Conservation (phyloP, 2,797 vertebrate species). For the Simalia tracyae region DNA sequence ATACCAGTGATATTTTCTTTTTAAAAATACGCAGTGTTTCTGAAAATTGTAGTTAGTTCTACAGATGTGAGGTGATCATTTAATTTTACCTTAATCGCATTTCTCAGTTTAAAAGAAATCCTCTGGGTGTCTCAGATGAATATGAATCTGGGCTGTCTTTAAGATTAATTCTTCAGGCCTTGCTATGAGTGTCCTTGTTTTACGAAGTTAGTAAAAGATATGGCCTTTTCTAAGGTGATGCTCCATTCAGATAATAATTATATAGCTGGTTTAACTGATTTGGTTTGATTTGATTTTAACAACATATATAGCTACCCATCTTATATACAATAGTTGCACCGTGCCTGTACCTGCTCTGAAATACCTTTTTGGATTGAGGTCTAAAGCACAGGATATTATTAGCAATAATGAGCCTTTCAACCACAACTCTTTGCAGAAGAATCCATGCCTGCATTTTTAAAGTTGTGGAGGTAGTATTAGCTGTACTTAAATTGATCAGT, state of each 20-base stretch:
- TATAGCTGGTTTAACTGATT: background rate
- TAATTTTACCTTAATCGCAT: background rate
- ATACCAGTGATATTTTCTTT: slow-evolving; percentile 40
- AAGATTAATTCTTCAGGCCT: background rate
- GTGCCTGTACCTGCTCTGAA: slow-evolving; percentile 1
- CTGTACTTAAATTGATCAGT: background rate
- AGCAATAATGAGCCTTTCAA: slow-evolving; percentile 43
- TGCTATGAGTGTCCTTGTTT: background rate
- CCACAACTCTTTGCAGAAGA: slow-evolving; percentile 45
- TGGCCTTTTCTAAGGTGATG: background rate
- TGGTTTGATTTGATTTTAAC: background rate
- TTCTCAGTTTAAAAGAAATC: background rate
- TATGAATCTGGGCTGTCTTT: background rate
- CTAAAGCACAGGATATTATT: slow-evolving; percentile 36
- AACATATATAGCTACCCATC: background rate
- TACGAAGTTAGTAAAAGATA: background rate
- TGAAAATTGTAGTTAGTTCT: slow-evolving; percentile 25
- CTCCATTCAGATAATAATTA: background rate
- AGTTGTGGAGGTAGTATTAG: slow-evolving; percentile 36
- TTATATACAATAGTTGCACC: slow-evolving; percentile 33
- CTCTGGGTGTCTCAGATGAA: background rate
- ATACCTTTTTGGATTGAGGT: background rate
- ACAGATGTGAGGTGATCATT: background rate
- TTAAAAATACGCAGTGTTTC: slow-evolving; percentile 25
- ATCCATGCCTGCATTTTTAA: slow-evolving; percentile 53